Evolutionary conservation across 1,140 invertebrate genomes (phyloP).

Genomic region (Caenorhabditis elegans): DNA sequence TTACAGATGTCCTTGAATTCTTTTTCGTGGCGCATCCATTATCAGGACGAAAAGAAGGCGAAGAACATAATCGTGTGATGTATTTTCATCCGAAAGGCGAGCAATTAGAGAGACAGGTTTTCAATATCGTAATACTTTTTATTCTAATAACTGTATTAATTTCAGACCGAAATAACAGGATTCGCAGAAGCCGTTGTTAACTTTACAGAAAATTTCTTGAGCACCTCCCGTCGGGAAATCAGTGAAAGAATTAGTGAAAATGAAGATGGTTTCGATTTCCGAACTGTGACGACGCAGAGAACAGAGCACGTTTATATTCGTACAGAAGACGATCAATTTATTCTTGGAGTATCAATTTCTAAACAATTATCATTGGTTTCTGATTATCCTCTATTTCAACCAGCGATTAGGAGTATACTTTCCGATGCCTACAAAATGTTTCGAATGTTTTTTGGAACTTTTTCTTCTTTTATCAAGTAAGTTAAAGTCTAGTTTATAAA

Average conservation of each 20-base stretch:
- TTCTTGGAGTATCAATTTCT: conserved; percentile 40
- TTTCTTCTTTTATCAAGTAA: conserved; percentile 32
- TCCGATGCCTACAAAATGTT: conserved; percentile 48
- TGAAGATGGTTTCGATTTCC: conserved; percentile 32
- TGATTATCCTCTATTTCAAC: conserved; percentile 43
- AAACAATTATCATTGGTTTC: conserved; percentile 35
- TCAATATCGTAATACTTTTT: neutral
- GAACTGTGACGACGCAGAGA: conserved; percentile 44
- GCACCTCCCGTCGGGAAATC: neutral
- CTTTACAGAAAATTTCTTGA: conserved; percentile 49
- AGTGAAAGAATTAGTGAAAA: neutral
- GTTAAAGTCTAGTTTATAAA: neutral
- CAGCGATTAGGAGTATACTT: conserved; percentile 42
- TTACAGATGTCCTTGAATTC: conserved; percentile 47
- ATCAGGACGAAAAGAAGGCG: conserved; percentile 49
- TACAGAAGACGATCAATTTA: conserved; percentile 45
- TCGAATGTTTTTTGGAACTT: conserved; percentile 49
- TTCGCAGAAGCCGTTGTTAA: conserved; percentile 52
- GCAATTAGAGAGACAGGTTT: conserved; percentile 44
- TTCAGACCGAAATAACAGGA: conserved; percentile 50
- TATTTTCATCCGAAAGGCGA: conserved; percentile 49
- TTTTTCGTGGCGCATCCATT: conserved; percentile 50
- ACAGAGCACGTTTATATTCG: conserved; percentile 46
- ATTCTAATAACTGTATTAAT: neutral
- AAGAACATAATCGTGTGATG: conserved; percentile 49